Evolutionary conservation across 1,140 invertebrate genomes (phyloP).

Genomic region (Nixonia krombeini): DNA sequence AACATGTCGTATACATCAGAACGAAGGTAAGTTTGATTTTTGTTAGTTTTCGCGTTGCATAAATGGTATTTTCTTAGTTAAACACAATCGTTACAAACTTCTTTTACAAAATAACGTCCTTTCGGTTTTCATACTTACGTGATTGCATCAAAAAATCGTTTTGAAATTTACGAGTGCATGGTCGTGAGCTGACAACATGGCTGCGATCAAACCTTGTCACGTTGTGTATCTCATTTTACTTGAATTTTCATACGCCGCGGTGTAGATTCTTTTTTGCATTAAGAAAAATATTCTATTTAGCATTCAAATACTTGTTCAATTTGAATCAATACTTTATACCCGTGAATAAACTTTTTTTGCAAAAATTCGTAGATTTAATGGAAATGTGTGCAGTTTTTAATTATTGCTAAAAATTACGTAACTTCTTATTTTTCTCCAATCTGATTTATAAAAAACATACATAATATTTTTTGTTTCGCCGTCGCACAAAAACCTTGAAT

Average conservation of each 20-base stretch:
- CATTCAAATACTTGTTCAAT: no score
- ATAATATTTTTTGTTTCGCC: neutral
- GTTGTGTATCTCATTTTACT: slow-evolving; percentile 37
- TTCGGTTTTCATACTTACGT: neutral
- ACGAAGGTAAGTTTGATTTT: slow-evolving; percentile 78
- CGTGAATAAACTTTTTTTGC: no score
- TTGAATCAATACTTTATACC: no score
- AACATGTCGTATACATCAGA: slow-evolving; percentile 84
- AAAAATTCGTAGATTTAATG: no score
- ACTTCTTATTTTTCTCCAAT: slow-evolving; percentile 9
- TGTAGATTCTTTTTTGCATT: neutral
- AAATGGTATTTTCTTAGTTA: neutral
- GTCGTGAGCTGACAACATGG: slow-evolving; percentile 80
- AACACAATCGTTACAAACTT: no score
- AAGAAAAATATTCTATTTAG: neutral
- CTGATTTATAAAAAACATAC: neutral
- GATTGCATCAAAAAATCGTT: slow-evolving; percentile 15
- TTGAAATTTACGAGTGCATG: slow-evolving; percentile 54
- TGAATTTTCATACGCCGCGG: neutral
- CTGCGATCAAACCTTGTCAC: slow-evolving; percentile 70
- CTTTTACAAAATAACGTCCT: neutral
- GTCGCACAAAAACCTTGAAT: no score
- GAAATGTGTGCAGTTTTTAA: slow-evolving; percentile 11
- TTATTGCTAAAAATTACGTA: slow-evolving; percentile 41
- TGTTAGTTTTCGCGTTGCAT: neutral